phyloP scores from a whole-genome alignment of 2,797 vertebrate genomes.

The Acrossocheilus fasciatus region DNA sequence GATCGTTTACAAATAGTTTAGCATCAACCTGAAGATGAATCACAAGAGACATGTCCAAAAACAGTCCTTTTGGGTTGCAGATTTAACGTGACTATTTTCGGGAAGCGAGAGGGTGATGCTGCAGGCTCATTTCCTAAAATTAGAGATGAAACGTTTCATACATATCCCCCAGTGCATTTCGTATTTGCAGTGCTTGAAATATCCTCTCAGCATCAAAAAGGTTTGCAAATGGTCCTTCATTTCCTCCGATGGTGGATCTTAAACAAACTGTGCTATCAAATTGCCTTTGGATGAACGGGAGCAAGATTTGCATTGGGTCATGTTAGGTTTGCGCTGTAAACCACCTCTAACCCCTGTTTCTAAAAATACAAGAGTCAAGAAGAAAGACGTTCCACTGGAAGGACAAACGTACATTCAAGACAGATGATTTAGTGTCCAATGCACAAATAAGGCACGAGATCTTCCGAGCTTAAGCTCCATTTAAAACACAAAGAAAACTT shows the following conservation, averaged over 20 bases:
- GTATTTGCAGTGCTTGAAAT: slow-evolving; percentile 12
- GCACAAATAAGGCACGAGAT: slow-evolving; percentile 1
- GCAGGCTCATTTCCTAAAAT: slow-evolving; percentile 26
- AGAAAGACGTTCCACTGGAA: neutral
- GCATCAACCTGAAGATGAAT: neutral
- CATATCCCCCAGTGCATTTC: neutral
- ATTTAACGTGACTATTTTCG: neutral
- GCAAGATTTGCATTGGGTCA: neutral
- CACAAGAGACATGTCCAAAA: neutral
- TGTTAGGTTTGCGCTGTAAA: neutral
- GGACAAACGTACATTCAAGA: slow-evolving; percentile 21
- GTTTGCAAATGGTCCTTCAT: slow-evolving; percentile 24
- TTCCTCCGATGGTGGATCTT: neutral
- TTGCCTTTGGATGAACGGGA: neutral
- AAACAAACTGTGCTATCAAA: neutral
- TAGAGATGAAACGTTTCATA: slow-evolving; percentile 2
- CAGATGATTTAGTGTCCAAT: neutral
- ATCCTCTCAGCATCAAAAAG: neutral
- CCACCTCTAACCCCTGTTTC: neutral
- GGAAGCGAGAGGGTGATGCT: slow-evolving; percentile 20
- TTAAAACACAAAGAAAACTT: neutral
- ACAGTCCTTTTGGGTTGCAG: neutral
- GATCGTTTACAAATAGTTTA: neutral
- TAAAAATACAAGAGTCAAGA: slow-evolving; percentile 8
- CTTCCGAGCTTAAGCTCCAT: neutral